A percentile compares a stretch with the other conserved stretches of the same genome.
phyloP scores from a whole-genome alignment of 2,797 vertebrate species.

The Spatula versicolor region DNA sequence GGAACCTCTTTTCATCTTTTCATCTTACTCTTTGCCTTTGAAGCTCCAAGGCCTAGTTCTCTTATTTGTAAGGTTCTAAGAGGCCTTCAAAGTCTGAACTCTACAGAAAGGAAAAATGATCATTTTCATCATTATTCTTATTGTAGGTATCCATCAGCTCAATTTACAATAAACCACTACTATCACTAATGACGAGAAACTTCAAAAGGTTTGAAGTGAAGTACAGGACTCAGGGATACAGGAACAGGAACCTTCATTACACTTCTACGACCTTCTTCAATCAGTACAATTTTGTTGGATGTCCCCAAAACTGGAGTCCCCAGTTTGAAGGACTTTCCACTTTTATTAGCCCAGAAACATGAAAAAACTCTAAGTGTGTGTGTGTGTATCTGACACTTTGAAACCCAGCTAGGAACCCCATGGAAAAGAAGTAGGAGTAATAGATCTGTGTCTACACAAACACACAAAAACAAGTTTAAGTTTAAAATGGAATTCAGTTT shows the following conservation, averaged over 20 bases:
- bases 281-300: background rate
- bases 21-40: constrained; percentile 12
- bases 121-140: background rate
- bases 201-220: background rate
- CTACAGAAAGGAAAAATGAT: background rate
- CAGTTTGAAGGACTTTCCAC: background rate
- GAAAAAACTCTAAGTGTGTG: background rate
- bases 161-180: background rate
- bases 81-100: constrained; percentile 1
- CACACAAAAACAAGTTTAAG: background rate
- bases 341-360: background rate
- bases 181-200: background rate
- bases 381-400: background rate
- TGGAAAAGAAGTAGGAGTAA: background rate
- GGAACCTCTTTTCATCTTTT: constrained; percentile 31
- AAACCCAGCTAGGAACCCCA: background rate
- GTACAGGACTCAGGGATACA: background rate
- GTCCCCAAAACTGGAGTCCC: background rate
- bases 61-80: constrained; percentile 1
- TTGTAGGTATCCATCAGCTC: background rate
- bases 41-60: background rate
- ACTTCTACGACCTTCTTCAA: background rate
- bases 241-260: background rate
- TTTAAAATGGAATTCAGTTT: background rate
- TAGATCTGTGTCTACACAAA: background rate